Evolutionary conservation across 2,797 vertebrate species (phyloP).

Genomic region (Scomberomorus guttatus): DNA sequence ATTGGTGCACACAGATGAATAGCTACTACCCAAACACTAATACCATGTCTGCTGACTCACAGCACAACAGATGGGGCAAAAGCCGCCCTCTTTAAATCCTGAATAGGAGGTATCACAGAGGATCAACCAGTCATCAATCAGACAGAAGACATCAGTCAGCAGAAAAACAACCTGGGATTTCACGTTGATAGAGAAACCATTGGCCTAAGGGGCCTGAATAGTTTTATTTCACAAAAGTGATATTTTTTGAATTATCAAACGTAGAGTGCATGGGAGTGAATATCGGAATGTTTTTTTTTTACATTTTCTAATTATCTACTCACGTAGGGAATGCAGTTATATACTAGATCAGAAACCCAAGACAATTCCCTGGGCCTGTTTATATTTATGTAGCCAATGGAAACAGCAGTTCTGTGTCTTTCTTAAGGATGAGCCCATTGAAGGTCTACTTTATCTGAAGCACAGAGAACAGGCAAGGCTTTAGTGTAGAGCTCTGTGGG

Average conservation of each 20-base stretch:
- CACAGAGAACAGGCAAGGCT: constrained; percentile 1
- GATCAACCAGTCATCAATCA: constrained; percentile 62
- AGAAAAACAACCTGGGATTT: constrained; percentile 38
- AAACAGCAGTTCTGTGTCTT: too few species aligned
- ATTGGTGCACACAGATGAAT: not conserved
- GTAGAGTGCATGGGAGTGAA: too few species aligned
- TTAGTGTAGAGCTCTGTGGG: not conserved
- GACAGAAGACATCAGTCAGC: constrained; percentile 50
- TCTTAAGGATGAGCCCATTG: not conserved
- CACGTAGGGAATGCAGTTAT: fast-evolving
- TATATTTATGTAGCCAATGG: too few species aligned
- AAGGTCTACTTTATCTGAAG: not conserved
- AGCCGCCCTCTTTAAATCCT: constrained; percentile 44
- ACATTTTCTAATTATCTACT: not conserved
- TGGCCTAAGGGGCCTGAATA: not conserved
- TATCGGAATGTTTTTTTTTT: not conserved
- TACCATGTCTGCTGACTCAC: constrained; percentile 69
- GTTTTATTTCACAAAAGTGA: not conserved
- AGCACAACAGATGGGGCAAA: constrained; percentile 44
- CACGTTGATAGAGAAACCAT: not conserved
- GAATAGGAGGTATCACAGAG: constrained; percentile 64
- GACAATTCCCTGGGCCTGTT: not conserved
- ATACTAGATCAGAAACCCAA: not conserved
- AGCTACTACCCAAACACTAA: constrained; percentile 51
- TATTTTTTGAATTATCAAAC: not conserved